Conservation (phyloP, 2,113 vertebrate genomes). For the Peucedramus taeniatus region DNA sequence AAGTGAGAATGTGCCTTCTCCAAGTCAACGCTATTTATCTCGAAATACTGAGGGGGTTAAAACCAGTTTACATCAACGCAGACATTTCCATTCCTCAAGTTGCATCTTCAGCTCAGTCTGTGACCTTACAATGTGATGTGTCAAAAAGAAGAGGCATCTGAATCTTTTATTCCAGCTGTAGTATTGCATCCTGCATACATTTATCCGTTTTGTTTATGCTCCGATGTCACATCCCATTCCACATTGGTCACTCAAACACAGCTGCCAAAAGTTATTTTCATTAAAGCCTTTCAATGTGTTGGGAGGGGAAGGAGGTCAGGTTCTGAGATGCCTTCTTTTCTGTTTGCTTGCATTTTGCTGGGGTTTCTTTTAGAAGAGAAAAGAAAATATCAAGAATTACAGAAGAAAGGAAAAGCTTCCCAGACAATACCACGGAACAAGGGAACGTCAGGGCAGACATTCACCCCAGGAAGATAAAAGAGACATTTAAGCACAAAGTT, state of each 20-base stretch:
- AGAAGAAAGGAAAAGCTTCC: conserved; percentile 22
- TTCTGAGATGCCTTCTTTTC: background rate
- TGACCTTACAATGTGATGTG: conserved; percentile 17
- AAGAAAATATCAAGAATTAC: background rate
- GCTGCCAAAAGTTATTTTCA: conserved; percentile 64
- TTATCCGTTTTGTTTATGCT: conserved; percentile 10
- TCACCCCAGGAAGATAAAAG: background rate
- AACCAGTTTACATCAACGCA: conserved; percentile 27
- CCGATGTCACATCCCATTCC: conserved; percentile 29
- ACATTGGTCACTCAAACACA: conserved; percentile 34
- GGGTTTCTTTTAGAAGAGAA: background rate
- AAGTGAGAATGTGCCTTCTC: background rate
- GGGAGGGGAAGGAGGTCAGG: background rate
- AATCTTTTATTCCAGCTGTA: conserved; percentile 7
- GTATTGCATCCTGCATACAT: background rate
- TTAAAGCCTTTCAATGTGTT: conserved; percentile 53
- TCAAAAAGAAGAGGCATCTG: conserved; percentile 32
- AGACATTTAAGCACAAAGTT: background rate
- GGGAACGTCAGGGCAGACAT: background rate
- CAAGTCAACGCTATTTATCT: background rate
- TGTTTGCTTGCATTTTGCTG: conserved; percentile 11
- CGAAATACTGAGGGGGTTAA: conserved; percentile 32
- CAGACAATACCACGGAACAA: background rate
- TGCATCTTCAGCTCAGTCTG: background rate
- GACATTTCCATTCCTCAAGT: conserved; percentile 2